phyloP scores from a whole-genome alignment of 2,113 vertebrate species.

The Malurus alboscapulatus region DNA sequence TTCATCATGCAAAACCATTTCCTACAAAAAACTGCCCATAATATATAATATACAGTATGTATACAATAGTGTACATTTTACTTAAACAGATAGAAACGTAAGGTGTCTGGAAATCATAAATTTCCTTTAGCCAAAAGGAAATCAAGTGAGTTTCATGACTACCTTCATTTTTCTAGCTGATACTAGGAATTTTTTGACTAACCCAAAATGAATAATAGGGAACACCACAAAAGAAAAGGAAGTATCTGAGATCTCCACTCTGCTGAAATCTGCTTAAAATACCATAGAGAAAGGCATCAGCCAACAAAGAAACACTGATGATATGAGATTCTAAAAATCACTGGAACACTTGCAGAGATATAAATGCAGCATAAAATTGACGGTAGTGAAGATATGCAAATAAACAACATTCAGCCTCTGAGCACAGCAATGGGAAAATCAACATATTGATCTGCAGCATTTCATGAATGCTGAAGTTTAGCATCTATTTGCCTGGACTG shows the following conservation, averaged over 20 bases:
- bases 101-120: not conserved
- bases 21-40: not conserved
- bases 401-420: not conserved
- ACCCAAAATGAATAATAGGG: not conserved
- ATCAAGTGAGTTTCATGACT: not conserved
- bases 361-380: not conserved
- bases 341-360: not conserved
- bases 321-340: not conserved
- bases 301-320: slow-evolving; percentile 16
- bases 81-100: not conserved
- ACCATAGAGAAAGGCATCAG: not conserved
- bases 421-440: not conserved
- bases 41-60: not conserved
- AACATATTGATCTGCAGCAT: not conserved
- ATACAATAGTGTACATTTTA: not conserved
- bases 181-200: not conserved
- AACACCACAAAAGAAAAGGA: not conserved
- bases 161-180: not conserved
- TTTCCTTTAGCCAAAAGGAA: not conserved
- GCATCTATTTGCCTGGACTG: not conserved
- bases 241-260: not conserved
- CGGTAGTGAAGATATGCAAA: not conserved
- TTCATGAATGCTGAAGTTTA: not conserved
- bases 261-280: slow-evolving; percentile 28
- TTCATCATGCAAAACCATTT: not conserved